Conservation (phyloP, 2,113 vertebrate genomes). For the Odocoileus virginianus region DNA sequence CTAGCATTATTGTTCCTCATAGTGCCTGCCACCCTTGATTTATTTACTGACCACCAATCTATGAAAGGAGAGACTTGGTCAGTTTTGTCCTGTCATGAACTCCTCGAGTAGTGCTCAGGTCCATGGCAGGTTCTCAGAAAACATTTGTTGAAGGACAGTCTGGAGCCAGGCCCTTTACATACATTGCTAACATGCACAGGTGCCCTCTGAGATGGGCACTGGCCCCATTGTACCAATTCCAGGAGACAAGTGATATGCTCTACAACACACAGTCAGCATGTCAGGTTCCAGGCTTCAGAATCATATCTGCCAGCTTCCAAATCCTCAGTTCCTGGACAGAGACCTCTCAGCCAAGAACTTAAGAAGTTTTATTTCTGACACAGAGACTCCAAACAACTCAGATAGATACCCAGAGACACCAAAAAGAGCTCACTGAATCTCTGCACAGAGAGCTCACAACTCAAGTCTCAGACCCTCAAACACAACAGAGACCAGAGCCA, state of each 20-base stretch:
- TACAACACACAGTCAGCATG: background rate
- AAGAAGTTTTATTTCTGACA: too few species aligned
- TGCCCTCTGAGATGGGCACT: background rate
- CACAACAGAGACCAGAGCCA: too few species aligned
- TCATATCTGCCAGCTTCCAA: background rate
- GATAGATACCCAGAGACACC: too few species aligned
- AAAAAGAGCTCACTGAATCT: too few species aligned
- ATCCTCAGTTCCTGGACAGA: too few species aligned
- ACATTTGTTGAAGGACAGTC: background rate
- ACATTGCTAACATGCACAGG: background rate
- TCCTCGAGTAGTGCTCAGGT: background rate
- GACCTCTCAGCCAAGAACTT: too few species aligned
- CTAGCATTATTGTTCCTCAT: background rate
- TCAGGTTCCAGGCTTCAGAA: background rate
- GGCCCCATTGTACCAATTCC: background rate
- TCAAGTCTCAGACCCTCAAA: too few species aligned
- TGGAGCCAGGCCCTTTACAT: background rate
- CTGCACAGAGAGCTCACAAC: too few species aligned
- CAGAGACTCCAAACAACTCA: too few species aligned
- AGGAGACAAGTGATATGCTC: background rate
- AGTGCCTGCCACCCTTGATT: background rate
- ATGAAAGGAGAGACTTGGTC: background rate
- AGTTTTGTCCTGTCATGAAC: background rate
- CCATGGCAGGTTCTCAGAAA: background rate
- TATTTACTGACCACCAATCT: background rate